A percentile compares a stretch with the other conserved stretches of the same genome.
phyloP scores from a whole-genome alignment of 2,888 invertebrate genomes.

The Brachyptera risi region DNA sequence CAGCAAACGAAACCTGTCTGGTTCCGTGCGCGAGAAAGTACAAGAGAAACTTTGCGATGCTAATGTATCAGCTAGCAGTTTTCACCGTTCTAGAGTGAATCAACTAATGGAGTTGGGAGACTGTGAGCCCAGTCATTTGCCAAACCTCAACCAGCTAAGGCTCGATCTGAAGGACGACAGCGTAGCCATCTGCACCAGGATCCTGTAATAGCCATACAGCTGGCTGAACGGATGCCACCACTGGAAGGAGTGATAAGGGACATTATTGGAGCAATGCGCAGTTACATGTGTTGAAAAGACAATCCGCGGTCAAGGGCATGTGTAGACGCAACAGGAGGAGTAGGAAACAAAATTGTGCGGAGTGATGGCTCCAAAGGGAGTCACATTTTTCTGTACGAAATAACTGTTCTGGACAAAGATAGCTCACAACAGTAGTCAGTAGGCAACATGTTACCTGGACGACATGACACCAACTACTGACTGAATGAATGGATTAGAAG shows the following conservation, averaged over 20 bases:
- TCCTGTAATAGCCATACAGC: neutral
- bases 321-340: constrained; percentile 30
- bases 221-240: neutral
- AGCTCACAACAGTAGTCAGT: constrained; percentile 30
- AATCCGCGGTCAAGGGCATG: constrained; percentile 26
- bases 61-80: too few relatives aligned
- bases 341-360: constrained; percentile 27
- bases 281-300: constrained; percentile 17
- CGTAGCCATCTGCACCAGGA: neutral
- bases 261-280: constrained; percentile 22
- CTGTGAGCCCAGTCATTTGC: neutral
- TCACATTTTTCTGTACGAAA: constrained; percentile 29
- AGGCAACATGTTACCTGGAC: constrained; percentile 32
- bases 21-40: too few relatives aligned
- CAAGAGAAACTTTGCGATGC: too few relatives aligned
- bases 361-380: constrained; percentile 22
- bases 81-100: too few relatives aligned
- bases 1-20: too few relatives aligned
- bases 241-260: neutral
- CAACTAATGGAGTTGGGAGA: neutral
- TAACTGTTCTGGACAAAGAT: constrained; percentile 24
- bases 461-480: constrained; percentile 32
- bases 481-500: constrained; percentile 29
- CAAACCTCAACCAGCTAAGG: neutral
- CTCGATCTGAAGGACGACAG: neutral